phyloP scores from a whole-genome alignment of 2,888 invertebrate species.

The Drosophila seclusa region DNA sequence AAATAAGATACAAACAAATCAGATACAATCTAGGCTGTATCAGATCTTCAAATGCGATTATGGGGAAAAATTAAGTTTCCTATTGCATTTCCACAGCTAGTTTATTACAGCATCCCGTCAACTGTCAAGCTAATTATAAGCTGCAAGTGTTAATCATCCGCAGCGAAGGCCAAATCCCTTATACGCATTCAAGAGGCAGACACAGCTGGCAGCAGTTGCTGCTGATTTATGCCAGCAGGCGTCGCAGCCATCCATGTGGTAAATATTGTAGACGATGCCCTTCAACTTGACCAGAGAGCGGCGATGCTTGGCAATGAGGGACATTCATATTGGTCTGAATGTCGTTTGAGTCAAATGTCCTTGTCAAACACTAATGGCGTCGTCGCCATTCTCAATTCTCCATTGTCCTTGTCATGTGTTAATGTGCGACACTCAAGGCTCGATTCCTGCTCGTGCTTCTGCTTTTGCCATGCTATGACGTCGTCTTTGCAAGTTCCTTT shows the following conservation, averaged over 20 bases:
- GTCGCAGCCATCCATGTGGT: slow-evolving; percentile 41
- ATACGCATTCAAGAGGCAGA: slow-evolving; percentile 1
- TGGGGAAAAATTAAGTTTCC: neutral
- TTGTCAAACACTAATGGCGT: slow-evolving; percentile 76
- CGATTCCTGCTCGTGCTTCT: slow-evolving; percentile 51
- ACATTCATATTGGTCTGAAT: slow-evolving; percentile 37
- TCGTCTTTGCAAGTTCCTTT: slow-evolving; percentile 18
- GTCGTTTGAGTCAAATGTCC: slow-evolving; percentile 63
- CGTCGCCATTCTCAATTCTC: slow-evolving; percentile 49
- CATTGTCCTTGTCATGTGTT: slow-evolving; percentile 71
- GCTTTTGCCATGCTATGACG: slow-evolving; percentile 22
- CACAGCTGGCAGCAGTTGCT: slow-evolving; percentile 8
- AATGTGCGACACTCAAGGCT: slow-evolving; percentile 58
- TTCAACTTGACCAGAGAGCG: slow-evolving; percentile 66
- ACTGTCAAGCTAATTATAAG: slow-evolving; percentile 55
- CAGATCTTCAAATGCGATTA: neutral
- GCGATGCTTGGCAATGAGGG: neutral
- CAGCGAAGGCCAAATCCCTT: slow-evolving; percentile 19
- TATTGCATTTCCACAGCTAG: slow-evolving; percentile 2
- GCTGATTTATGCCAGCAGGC: slow-evolving; percentile 62
- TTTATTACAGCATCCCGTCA: neutral
- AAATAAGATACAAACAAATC: neutral
- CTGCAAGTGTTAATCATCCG: slow-evolving; percentile 31
- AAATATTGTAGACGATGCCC: slow-evolving; percentile 45
- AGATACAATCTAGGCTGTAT: neutral